Percentiles rank a stretch among this genome's conserved stretches.
Conservation (phyloP, 2,888 invertebrate species). For the Conus canariensis region DNA sequence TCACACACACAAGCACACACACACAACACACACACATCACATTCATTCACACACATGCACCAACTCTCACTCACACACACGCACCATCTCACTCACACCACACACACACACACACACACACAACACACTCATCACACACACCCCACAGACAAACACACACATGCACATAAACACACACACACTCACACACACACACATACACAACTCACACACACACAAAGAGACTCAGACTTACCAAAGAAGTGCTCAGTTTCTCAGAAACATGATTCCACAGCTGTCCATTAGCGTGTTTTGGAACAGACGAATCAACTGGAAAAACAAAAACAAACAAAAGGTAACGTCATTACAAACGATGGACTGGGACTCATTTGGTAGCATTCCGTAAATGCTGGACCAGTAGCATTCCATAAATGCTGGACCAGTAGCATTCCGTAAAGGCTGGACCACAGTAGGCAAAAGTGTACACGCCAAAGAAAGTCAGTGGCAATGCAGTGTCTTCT, state of each 20-base stretch:
- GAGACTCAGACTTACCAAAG: neutral
- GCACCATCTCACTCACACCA: neutral
- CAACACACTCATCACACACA: too few relatives aligned
- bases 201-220: neutral
- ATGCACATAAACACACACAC: neutral
- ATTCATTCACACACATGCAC: too few relatives aligned
- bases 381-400: too few relatives aligned
- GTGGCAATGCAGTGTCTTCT: too few relatives aligned
- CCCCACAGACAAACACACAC: neutral
- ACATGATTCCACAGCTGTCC: slow-evolving; percentile 11
- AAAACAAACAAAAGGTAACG: neutral
- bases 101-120: neutral
- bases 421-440: too few relatives aligned
- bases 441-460: too few relatives aligned
- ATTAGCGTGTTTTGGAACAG: slow-evolving; percentile 33
- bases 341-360: too few relatives aligned
- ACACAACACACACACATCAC: too few relatives aligned
- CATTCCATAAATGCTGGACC: too few relatives aligned
- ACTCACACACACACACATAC: neutral
- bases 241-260: slow-evolving; percentile 32
- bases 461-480: too few relatives aligned
- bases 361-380: too few relatives aligned
- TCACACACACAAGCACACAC: too few relatives aligned
- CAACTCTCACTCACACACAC: neutral
- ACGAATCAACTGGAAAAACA: slow-evolving; percentile 23